A percentile compares a stretch with the other conserved stretches of the same genome.
Evolutionary conservation across 2,113 vertebrate species (phyloP).

Genomic region (Toxotes chatareus): DNA sequence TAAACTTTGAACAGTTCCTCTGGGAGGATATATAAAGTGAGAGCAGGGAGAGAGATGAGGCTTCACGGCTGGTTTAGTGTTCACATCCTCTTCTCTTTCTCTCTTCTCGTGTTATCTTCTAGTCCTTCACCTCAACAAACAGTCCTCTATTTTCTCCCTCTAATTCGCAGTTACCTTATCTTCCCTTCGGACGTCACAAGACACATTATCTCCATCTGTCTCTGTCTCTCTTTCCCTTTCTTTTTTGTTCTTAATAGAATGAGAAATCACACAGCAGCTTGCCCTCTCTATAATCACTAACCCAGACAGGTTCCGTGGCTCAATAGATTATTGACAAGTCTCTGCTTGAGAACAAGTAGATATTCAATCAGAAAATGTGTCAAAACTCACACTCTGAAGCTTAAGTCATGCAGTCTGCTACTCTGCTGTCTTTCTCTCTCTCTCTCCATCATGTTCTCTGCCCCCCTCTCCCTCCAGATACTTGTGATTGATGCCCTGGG

Average conservation of each 20-base stretch:
- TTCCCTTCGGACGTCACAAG: conserved; percentile 5
- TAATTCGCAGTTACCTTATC: not conserved
- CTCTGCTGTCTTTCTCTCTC: conserved; percentile 3
- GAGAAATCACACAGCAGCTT: conserved; percentile 2
- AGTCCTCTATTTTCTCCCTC: conserved; percentile 21
- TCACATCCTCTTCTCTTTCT: conserved; percentile 8
- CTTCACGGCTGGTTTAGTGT: conserved; percentile 37
- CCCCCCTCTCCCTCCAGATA: conserved; percentile 8
- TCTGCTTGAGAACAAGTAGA: conserved; percentile 39
- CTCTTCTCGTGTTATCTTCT: not conserved
- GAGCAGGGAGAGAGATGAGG: not conserved
- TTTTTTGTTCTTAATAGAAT: conserved; percentile 20
- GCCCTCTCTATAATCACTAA: conserved; percentile 31
- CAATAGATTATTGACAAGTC: conserved; percentile 40
- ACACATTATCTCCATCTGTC: not conserved
- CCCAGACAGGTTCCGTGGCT: conserved; percentile 20
- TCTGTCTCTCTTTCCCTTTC: not conserved
- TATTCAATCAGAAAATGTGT: conserved; percentile 35
- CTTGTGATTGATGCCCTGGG: conserved; percentile 53
- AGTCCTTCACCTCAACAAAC: not conserved
- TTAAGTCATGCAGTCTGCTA: conserved; percentile 13
- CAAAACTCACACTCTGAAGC: conserved; percentile 11
- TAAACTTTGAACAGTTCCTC: conserved; percentile 37
- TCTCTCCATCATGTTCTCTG: not conserved
- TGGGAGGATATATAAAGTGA: not conserved